Percentiles rank a stretch among this genome's conserved stretches.
Evolutionary conservation across 1,140 invertebrate species (phyloP).

Genomic region (Condylostylus longicornis): DNA sequence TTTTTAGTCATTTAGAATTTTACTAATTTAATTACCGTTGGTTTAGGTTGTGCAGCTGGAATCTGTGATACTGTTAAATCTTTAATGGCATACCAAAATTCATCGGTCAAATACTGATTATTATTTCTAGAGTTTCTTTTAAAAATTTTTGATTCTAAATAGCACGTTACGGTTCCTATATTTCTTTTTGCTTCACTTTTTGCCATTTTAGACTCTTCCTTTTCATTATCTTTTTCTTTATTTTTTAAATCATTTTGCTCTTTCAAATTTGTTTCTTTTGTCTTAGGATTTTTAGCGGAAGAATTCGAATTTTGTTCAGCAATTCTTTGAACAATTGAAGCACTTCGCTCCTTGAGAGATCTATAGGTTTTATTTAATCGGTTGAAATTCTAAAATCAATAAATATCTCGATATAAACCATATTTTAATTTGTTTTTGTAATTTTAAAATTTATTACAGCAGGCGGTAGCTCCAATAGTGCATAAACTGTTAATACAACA

Average conservation of each 20-base stretch:
- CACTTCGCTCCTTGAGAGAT: constrained; percentile 22
- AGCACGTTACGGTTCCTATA: constrained; percentile 51
- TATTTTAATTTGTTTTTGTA: not conserved
- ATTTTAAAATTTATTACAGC: constrained; percentile 12
- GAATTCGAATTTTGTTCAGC: constrained; percentile 9
- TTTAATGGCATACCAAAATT: constrained; percentile 57
- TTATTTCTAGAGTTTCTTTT: constrained; percentile 44
- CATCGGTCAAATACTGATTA: constrained; percentile 48
- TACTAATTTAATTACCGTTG: too few relatives aligned
- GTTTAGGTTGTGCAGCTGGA: too few relatives aligned
- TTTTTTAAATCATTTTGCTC: not conserved
- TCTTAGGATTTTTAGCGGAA: constrained; percentile 5
- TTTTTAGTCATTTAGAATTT: too few relatives aligned
- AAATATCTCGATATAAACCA: not conserved
- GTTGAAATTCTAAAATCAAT: constrained; percentile 19
- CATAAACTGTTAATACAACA: constrained; percentile 56
- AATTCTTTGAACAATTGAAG: constrained; percentile 21
- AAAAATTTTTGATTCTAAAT: constrained; percentile 52
- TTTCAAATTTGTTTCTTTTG: not conserved
- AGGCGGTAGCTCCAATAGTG: constrained; percentile 43
- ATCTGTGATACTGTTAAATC: too few relatives aligned
- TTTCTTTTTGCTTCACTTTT: constrained; percentile 27
- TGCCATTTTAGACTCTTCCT: constrained; percentile 7
- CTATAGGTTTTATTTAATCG: constrained; percentile 29
- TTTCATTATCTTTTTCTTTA: constrained; percentile 4